Percentiles rank a stretch among this genome's conserved stretches.
Evolutionary conservation across 2,113 vertebrate species (phyloP).

Genomic region (Todiramphus saurophagus): DNA sequence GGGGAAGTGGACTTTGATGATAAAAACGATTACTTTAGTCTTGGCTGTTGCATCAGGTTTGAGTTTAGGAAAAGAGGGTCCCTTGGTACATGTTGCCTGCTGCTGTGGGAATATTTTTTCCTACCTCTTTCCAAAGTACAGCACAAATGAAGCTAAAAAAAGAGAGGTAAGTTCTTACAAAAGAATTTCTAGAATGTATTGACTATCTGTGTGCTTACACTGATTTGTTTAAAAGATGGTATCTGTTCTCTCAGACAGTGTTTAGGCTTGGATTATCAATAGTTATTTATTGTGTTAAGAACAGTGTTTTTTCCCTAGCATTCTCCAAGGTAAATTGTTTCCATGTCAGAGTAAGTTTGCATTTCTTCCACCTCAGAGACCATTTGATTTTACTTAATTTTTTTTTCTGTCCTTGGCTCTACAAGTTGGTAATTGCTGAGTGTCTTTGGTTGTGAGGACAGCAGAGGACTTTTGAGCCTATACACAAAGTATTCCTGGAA

Average conservation of each 20-base stretch:
- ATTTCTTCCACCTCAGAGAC: neutral
- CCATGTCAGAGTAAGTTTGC: neutral
- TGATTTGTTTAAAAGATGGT: neutral
- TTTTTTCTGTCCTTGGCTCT: neutral
- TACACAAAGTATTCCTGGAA: neutral
- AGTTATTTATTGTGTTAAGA: neutral
- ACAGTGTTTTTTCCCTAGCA: neutral
- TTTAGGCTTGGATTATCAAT: neutral
- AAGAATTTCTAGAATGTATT: neutral
- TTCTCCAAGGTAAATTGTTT: neutral
- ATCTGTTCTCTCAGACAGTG: neutral
- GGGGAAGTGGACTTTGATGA: conserved; percentile 98
- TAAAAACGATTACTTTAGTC: conserved; percentile 97
- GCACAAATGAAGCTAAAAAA: conserved; percentile 99
- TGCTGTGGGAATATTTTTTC: conserved; percentile 99
- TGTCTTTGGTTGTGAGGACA: neutral
- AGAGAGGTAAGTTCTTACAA: conserved; percentile 84
- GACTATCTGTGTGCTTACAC: neutral
- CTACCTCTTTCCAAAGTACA: conserved; percentile 99
- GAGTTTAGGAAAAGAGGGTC: conserved; percentile 97
- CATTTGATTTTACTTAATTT: neutral
- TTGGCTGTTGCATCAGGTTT: conserved; percentile 96
- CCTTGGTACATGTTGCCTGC: conserved; percentile 96
- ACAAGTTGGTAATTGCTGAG: neutral
- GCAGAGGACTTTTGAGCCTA: neutral